These are phyloP conservation scores for Microctonus brassicae DNA, from an alignment of 2,888 invertebrate genomes.

Conservation along the genomic window DNA sequence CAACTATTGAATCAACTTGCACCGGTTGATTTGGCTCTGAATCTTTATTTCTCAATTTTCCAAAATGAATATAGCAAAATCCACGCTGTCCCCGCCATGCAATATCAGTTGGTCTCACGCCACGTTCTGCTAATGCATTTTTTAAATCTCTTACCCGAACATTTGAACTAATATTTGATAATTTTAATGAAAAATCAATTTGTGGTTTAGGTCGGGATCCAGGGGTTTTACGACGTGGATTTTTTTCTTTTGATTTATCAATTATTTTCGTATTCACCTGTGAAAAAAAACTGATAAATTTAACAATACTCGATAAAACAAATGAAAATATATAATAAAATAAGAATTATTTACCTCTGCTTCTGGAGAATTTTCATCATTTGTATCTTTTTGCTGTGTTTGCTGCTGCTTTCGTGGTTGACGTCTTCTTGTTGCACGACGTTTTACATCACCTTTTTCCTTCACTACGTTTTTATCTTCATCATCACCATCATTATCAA, in stretches of 20 bases:
- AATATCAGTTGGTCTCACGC: slow-evolving; percentile 82
- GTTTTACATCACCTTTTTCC: slow-evolving; percentile 38
- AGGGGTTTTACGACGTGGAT: slow-evolving; percentile 54
- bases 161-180: slow-evolving; percentile 80
- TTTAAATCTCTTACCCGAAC: slow-evolving; percentile 83
- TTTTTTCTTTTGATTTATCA: slow-evolving; percentile 44
- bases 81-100: slow-evolving; percentile 77
- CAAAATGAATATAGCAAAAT: slow-evolving; percentile 82
- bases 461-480: slow-evolving; percentile 35
- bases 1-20: slow-evolving; percentile 71
- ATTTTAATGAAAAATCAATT: slow-evolving; percentile 75
- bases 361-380: slow-evolving; percentile 51
- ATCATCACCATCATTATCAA: too few relatives aligned
- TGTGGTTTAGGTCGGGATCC: slow-evolving; percentile 64
- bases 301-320: not conserved
- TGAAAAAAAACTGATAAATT: slow-evolving; percentile 16
- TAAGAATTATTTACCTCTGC: slow-evolving; percentile 42
- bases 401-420: slow-evolving; percentile 48
- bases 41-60: slow-evolving; percentile 71
- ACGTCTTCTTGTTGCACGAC: slow-evolving; percentile 48
- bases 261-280: slow-evolving; percentile 13
- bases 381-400: slow-evolving; percentile 64
- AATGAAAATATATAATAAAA: slow-evolving; percentile 2
- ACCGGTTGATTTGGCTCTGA: slow-evolving; percentile 58
- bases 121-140: slow-evolving; percentile 79